Evolutionary conservation across 2,888 invertebrate species (phyloP).

Genomic region (Leptopterna dolabrata): DNA sequence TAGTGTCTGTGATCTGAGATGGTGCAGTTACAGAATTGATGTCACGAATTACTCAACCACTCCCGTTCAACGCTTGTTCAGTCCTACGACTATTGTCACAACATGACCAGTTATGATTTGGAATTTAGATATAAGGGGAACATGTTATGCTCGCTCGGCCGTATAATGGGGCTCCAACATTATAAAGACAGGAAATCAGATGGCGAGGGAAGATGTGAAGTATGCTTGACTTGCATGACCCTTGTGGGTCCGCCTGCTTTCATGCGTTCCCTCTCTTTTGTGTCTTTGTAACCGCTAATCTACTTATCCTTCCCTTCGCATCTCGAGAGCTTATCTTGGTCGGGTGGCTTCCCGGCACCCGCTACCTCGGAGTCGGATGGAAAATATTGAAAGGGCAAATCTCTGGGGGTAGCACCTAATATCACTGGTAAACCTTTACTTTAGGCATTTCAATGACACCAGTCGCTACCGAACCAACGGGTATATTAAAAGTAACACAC

Average conservation of each 20-base stretch:
- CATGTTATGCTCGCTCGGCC: neutral
- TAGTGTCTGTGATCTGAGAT: too few species aligned
- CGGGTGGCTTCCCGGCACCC: neutral
- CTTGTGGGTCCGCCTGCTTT: neutral
- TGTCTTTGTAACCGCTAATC: slow-evolving; percentile 28
- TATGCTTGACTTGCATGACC: neutral
- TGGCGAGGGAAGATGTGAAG: neutral
- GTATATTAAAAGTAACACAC: neutral
- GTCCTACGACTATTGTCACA: neutral
- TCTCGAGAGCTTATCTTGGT: neutral
- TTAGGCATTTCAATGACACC: neutral
- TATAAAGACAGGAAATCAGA: neutral
- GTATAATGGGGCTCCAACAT: neutral
- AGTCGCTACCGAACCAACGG: neutral
- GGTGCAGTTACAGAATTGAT: too few species aligned
- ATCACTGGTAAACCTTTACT: neutral
- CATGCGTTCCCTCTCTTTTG: neutral
- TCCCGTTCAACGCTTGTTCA: too few species aligned
- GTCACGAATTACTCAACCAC: too few species aligned
- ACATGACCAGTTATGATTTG: neutral
- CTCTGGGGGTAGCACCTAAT: neutral
- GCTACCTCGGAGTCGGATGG: neutral
- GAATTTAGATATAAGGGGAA: neutral
- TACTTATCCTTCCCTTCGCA: neutral
- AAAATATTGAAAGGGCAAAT: neutral